Base-by-base conservation (phyloP, 2,888 invertebrate genomes). In the Leptinotarsa juncta region DNA sequence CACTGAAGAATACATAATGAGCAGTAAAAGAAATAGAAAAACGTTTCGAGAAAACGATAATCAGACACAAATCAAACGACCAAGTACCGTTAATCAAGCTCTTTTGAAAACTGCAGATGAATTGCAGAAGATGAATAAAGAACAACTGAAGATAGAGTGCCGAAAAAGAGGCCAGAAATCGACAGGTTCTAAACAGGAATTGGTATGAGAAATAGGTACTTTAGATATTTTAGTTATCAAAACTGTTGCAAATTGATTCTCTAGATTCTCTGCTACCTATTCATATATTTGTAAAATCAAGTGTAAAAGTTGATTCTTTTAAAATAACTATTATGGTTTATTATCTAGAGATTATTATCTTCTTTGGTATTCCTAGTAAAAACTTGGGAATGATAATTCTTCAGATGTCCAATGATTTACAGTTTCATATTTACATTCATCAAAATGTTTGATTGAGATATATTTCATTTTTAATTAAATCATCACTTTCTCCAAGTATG, bases 141-240 rank as follows among this genome's bases (percentile, higher is more conserved):
- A 93, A 85, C 93, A 93, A 86, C 89, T 93, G 80, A 91, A 93
- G 83, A 89, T 89, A 73, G 93, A 93, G 86, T 92, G 93, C 89
- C 89, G 92, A 81, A 92, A 91, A 89, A 88, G 93, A 83, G 93
- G 93, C 81, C 92, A 92, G 87, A 92, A 92, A 86, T 90, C 91
- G 66, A 90, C 91, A 79, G 93, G 93, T 86, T 93, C 91, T 90
- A 93, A 93, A 89, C 90, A 89, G 81, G 93, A 93, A 90, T 90
- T 93, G 93, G 93, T 93, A 93, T 88, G 86, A 74, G 69, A 62
- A 32, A 26, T 71, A 69, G 49, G 18, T 57, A 57, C 48, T 69
- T 20, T 32, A 32, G 51, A 55, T 42, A 32, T n/a, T 23, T 67
- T 18, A 51, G 32, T 42, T 16, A n/a, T 32, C 42, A 42, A 62